Conservation (phyloP, 2,113 vertebrate genomes). For the Prietella phreatophila region DNA sequence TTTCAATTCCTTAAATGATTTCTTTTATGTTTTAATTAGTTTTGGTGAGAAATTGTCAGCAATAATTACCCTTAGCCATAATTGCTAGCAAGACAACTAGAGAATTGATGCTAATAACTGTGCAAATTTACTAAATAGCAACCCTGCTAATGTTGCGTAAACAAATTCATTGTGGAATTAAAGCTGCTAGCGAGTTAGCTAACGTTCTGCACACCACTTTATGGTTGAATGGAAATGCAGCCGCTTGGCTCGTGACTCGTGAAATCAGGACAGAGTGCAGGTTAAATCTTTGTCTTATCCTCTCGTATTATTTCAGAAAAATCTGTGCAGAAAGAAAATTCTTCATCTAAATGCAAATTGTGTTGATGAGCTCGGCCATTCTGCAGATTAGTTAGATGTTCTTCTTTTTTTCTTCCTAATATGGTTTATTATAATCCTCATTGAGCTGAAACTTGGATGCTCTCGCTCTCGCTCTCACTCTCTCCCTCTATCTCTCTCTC, state of each 20-base stretch:
- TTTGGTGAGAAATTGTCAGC: not conserved
- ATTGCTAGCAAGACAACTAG: not conserved
- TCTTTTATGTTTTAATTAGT: not conserved
- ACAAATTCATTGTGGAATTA: not conserved
- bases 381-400: not conserved
- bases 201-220: not conserved
- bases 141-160: not conserved
- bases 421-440: not conserved
- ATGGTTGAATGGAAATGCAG: not conserved
- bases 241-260: not conserved
- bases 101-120: not conserved
- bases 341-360: constrained; percentile 19
- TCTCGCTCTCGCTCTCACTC: not conserved
- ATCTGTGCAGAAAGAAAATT: not conserved
- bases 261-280: not conserved
- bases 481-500: not conserved
- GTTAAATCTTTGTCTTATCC: not conserved
- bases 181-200: not conserved
- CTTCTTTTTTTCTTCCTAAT: not conserved
- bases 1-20: not conserved
- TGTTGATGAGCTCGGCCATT: not conserved
- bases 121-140: not conserved
- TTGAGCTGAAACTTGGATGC: not conserved
- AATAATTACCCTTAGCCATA: not conserved
- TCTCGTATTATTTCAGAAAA: not conserved